These are phyloP conservation scores for Hermaeophaga mercurialis DNA, from an alignment of 2,888 invertebrate species.

Conservation along the genomic window DNA sequence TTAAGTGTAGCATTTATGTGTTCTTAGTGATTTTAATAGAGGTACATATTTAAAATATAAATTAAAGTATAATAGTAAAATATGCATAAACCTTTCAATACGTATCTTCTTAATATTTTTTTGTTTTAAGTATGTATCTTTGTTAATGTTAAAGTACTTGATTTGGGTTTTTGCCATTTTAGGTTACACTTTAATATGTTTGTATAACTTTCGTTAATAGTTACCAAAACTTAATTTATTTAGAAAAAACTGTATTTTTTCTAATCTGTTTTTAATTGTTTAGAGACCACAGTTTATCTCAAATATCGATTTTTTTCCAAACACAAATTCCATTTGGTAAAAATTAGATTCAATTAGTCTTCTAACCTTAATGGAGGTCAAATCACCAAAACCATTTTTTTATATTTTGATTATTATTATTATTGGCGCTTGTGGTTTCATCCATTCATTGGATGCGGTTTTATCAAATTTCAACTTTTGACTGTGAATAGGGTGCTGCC, in stretches of 20 bases:
- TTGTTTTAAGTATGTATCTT: not conserved
- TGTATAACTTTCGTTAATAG: not conserved
- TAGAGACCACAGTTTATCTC: constrained; percentile 11
- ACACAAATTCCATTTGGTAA: not conserved
- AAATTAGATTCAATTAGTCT: not conserved
- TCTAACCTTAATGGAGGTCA: too few relatives aligned
- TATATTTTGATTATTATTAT: too few relatives aligned
- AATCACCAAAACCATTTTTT: too few relatives aligned
- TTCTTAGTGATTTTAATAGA: not conserved
- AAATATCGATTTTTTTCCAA: not conserved
- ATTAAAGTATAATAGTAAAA: too few relatives aligned
- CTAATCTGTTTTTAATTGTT: too few relatives aligned
- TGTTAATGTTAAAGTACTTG: not conserved
- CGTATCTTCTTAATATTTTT: too few relatives aligned
- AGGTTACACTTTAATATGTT: not conserved
- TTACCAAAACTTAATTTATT: not conserved
- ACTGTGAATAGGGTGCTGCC: not conserved
- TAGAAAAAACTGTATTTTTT: too few relatives aligned
- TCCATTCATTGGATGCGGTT: too few relatives aligned
- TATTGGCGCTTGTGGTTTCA: too few relatives aligned
- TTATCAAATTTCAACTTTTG: too few relatives aligned
- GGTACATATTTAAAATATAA: constrained; percentile 3
- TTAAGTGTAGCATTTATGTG: constrained; percentile 3
- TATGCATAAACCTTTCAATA: too few relatives aligned
- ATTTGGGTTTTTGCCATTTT: not conserved